Evolutionary conservation across 2,888 invertebrate species (phyloP), one percentile per base, ranked within the genome.

Genomic region (Colostygia pectinataria): DNA sequence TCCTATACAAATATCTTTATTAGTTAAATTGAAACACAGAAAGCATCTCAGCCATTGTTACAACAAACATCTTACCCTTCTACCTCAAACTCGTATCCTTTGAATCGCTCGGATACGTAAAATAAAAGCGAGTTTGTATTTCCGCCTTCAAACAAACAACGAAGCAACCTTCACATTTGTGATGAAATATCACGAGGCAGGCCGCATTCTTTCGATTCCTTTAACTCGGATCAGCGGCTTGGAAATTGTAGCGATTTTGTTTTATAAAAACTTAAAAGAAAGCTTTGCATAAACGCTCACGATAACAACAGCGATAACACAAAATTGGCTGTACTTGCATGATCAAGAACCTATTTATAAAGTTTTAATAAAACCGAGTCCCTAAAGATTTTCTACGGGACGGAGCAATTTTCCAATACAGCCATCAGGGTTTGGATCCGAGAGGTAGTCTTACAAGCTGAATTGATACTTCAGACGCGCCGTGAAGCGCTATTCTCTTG

Each of bases 391-490:
- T 74, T 61, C 66, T 61, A 60, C 67, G 71, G 62, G 62, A 61
- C 67, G 71, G 70, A 71, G 80, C 83, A 88, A 85, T 86, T 86
- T 86, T 79, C 84, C 82, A 80, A 86, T 82, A 87, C 81, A 86
- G 77, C 82, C 77, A 87, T 85, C 79, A 65, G 70, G 74, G 72
- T 77, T 74, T 75, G 70, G 65, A 81, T 77, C 74, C 75, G 76
- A 76, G 72, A 78, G 80, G 81, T 82, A 82, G 84, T 84, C 77
- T 86, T 83, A 87, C 87, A 86, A 85, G 81, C 77, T 81, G 85
- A 86, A 88, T 87, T 88, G 87, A 87, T 88, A 86, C 87, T 89
- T 87, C 83, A 89, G 87, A 87, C 87, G 77, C 77, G 75, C 77
- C 66, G 77, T 77, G 75, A 76, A 82, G 78, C 80, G 82, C 81